Evolutionary conservation across 2,888 invertebrate species (phyloP).

Genomic region (Alloplasta piceator): DNA sequence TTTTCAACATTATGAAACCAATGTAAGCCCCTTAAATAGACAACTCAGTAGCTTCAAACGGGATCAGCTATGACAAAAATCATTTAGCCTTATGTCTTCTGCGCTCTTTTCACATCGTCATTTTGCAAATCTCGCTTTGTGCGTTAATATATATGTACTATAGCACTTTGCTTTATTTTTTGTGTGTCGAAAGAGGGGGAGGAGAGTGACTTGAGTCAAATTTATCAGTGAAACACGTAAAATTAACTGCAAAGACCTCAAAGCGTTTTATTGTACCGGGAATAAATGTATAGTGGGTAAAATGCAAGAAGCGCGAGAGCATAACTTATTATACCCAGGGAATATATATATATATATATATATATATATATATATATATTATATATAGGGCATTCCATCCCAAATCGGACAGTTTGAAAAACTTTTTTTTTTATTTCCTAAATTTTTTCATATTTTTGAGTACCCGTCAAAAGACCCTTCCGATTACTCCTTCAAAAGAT

Average conservation of each 20-base stretch:
- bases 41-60: too few species aligned
- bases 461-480: too few species aligned
- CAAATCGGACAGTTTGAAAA: too few species aligned
- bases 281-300: slow-evolving; percentile 35
- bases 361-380: too few species aligned
- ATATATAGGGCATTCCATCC: too few species aligned
- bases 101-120: not conserved
- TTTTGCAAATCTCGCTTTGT: slow-evolving; percentile 7
- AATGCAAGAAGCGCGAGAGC: slow-evolving; percentile 40
- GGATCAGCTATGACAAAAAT: slow-evolving; percentile 2
- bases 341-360: slow-evolving; percentile 26
- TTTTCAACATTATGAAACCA: slow-evolving; percentile 12
- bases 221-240: slow-evolving; percentile 53
- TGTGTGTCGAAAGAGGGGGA: not conserved
- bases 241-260: slow-evolving; percentile 54
- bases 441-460: too few species aligned
- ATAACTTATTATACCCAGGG: slow-evolving; percentile 55
- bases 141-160: not conserved
- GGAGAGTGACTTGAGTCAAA: slow-evolving; percentile 20
- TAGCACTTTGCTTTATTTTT: too few species aligned
- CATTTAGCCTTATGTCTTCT: not conserved
- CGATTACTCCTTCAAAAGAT: too few species aligned
- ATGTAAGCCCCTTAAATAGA: too few species aligned
- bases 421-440: too few species aligned
- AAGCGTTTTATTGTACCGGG: slow-evolving; percentile 57